These are phyloP conservation scores for Periophthalmus modestus DNA, from an alignment of 2,113 vertebrate genomes.

Conservation along the genomic window DNA sequence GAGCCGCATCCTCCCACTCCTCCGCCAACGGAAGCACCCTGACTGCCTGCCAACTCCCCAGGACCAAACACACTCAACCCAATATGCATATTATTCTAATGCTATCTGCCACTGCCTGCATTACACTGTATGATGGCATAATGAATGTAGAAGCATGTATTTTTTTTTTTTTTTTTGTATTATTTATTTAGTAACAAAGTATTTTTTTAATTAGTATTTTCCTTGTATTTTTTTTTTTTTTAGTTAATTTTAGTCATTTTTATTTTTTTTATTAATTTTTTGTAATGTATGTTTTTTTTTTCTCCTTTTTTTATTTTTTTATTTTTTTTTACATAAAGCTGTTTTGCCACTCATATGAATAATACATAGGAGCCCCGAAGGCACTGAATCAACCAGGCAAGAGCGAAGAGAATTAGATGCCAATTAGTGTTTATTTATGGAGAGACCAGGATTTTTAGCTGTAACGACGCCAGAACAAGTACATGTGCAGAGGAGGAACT, in stretches of 20 bases:
- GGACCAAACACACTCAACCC: conserved; percentile 65
- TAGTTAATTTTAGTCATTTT: not conserved
- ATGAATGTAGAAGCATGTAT: conserved; percentile 85
- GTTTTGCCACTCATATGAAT: conserved; percentile 86
- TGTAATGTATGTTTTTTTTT: conserved; percentile 31
- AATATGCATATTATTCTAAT: conserved; percentile 87
- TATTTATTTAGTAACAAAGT: too few relatives aligned
- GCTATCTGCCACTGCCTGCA: conserved; percentile 81
- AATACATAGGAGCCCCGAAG: conserved; percentile 89
- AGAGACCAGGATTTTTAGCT: conserved; percentile 60
- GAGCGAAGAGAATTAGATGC: conserved; percentile 90
- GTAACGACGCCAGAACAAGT: conserved; percentile 19
- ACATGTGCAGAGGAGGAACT: conserved; percentile 54
- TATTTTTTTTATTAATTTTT: conserved; percentile 53
- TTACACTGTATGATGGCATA: conserved; percentile 83
- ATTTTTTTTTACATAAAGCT: conserved; percentile 82
- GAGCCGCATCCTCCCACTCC: conserved; percentile 67
- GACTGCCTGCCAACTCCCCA: conserved; percentile 72
- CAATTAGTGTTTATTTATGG: conserved; percentile 94
- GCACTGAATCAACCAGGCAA: conserved; percentile 92
- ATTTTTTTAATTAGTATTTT: too few relatives aligned
- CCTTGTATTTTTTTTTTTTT: too few relatives aligned
- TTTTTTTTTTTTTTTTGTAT: conserved; percentile 68
- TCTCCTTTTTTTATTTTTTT: conserved; percentile 56
- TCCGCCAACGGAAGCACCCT: conserved; percentile 76